phyloP scores from a whole-genome alignment of 2,113 vertebrate genomes.

The Gymnocephalus cernua region DNA sequence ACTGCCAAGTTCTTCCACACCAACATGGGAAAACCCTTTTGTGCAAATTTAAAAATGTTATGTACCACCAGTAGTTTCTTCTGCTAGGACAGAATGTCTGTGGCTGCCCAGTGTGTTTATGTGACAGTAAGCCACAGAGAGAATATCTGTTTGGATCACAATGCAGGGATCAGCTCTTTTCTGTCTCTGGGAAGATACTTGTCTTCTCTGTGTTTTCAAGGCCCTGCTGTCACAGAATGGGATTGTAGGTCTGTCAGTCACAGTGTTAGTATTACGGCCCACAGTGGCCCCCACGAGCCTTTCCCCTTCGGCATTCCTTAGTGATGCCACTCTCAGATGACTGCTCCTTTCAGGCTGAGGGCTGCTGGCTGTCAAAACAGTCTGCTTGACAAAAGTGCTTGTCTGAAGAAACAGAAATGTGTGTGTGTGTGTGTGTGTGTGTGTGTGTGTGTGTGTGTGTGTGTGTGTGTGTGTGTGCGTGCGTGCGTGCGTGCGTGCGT shows the following conservation, averaged over 20 bases:
- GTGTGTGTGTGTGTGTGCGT: conserved; percentile 20
- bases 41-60: conserved; percentile 13
- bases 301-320: conserved; percentile 29
- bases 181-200: conserved; percentile 18
- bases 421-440: conserved; percentile 20
- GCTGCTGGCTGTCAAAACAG: conserved; percentile 56
- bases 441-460: conserved; percentile 7
- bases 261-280: conserved; percentile 39
- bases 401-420: neutral
- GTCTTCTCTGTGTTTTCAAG: conserved; percentile 25
- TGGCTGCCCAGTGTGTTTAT: conserved; percentile 3
- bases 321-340: conserved; percentile 54
- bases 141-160: conserved; percentile 40
- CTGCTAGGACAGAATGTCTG: neutral
- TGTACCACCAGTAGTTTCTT: neutral
- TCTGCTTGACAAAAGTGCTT: conserved; percentile 24
- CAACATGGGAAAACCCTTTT: neutral
- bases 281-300: conserved; percentile 25
- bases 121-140: conserved; percentile 1
- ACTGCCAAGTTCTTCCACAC: neutral
- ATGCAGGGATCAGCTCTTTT: conserved; percentile 39
- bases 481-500: too few species aligned
- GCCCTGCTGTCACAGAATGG: conserved; percentile 35
- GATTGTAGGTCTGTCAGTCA: conserved; percentile 64
- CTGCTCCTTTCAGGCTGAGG: conserved; percentile 46